phyloP scores from a whole-genome alignment of 2,113 vertebrate species.

The Vulpes vulpes region DNA sequence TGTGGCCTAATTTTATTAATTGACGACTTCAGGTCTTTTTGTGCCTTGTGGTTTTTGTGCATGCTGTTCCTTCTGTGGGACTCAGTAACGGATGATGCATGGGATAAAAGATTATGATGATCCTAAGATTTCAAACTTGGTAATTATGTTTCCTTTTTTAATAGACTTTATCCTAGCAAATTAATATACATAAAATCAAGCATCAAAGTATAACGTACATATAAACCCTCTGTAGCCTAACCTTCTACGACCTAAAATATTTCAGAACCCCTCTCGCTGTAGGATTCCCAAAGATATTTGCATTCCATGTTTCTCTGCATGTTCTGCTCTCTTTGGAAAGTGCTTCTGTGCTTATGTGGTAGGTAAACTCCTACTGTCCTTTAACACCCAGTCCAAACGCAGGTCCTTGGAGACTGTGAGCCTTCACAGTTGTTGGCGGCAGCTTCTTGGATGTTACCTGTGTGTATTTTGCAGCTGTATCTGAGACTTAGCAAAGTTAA shows the following conservation, averaged over 20 bases:
- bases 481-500: not conserved
- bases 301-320: not conserved
- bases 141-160: not conserved
- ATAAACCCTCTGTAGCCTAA: not conserved
- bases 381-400: not conserved
- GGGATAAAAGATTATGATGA: not conserved
- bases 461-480: not conserved
- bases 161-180: not conserved
- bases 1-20: not conserved
- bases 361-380: not conserved
- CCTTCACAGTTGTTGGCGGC: not conserved
- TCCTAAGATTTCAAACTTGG: not conserved
- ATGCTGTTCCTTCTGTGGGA: not conserved
- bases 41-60: not conserved
- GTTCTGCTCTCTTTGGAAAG: conserved; percentile 23
- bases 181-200: not conserved
- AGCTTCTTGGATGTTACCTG: not conserved
- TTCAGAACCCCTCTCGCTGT: not conserved
- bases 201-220: not conserved
- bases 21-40: not conserved
- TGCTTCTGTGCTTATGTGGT: not conserved
- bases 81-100: not conserved
- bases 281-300: not conserved
- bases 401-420: not conserved
- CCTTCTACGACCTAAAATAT: not conserved